These are phyloP conservation scores for Campoplex capitator DNA, from an alignment of 2,888 invertebrate genomes.

Conservation along the genomic window DNA sequence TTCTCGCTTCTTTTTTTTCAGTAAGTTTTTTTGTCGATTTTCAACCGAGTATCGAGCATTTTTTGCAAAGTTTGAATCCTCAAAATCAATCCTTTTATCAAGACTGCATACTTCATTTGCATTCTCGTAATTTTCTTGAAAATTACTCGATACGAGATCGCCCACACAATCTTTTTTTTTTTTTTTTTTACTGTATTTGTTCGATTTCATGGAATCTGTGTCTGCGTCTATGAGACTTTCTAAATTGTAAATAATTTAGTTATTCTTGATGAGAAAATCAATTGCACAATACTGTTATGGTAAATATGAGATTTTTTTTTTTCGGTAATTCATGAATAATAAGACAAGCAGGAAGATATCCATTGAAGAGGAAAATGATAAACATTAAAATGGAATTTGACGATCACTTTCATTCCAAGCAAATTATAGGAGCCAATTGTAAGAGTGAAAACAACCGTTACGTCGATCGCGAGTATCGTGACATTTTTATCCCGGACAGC, in stretches of 20 bases:
- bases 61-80: not conserved
- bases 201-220: not conserved
- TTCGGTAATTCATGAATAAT: not conserved
- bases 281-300: not conserved
- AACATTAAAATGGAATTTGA: slow-evolving; percentile 18
- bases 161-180: not conserved
- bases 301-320: not conserved
- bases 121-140: not conserved
- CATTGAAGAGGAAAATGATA: slow-evolving; percentile 2
- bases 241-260: slow-evolving; percentile 3
- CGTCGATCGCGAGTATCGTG: slow-evolving; percentile 34
- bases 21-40: not conserved
- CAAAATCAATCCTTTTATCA: not conserved
- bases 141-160: slow-evolving; percentile 10
- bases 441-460: slow-evolving; percentile 67
- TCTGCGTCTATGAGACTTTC: slow-evolving; percentile 18
- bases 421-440: slow-evolving; percentile 48
- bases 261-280: not conserved
- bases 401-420: slow-evolving; percentile 40
- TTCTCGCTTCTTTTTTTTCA: not conserved
- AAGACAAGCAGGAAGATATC: not conserved
- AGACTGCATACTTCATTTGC: not conserved
- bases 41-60: not conserved
- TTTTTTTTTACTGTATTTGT: not conserved
- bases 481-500: slow-evolving; percentile 28